Evolutionary conservation across 2,888 invertebrate species (phyloP).

Genomic region (Polyommatus icarus): DNA sequence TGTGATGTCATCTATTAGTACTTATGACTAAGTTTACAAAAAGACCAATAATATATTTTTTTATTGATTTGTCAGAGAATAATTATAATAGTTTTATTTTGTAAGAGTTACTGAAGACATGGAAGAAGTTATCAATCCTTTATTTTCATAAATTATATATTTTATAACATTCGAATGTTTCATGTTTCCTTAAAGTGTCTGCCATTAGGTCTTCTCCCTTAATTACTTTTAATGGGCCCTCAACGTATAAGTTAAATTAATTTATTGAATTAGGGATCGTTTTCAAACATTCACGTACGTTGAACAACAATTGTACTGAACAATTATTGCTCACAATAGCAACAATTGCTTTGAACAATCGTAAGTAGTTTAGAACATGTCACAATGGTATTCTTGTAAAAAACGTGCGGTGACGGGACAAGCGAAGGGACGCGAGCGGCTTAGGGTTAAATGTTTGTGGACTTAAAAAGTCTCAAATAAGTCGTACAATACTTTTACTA

Average conservation of each 20-base stretch:
- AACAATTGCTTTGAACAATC: conserved; percentile 18
- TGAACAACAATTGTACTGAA: conserved; percentile 8
- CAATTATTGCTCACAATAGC: conserved; percentile 13
- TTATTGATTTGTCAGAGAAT: too few relatives aligned
- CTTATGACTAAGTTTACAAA: too few relatives aligned
- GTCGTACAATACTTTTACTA: too few relatives aligned
- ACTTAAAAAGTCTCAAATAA: not conserved
- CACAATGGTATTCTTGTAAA: conserved; percentile 33
- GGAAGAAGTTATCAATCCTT: too few relatives aligned
- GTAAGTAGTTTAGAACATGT: conserved; percentile 28
- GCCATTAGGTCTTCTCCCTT: too few relatives aligned
- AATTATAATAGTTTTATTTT: too few relatives aligned
- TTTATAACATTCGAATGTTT: too few relatives aligned
- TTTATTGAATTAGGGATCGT: conserved; percentile 22
- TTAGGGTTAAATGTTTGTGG: not conserved
- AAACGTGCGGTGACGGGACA: conserved; percentile 37
- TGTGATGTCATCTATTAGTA: too few relatives aligned
- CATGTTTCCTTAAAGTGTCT: too few relatives aligned
- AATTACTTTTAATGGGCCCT: conserved; percentile 4
- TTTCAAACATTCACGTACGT: conserved; percentile 20
- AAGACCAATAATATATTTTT: too few relatives aligned
- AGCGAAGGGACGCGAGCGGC: conserved; percentile 3
- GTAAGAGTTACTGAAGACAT: too few relatives aligned
- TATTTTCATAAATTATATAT: too few relatives aligned
- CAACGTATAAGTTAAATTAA: conserved; percentile 21